Evolutionary conservation across 2,888 invertebrate species (phyloP).

Genomic region (Nemotelus pantherinus): DNA sequence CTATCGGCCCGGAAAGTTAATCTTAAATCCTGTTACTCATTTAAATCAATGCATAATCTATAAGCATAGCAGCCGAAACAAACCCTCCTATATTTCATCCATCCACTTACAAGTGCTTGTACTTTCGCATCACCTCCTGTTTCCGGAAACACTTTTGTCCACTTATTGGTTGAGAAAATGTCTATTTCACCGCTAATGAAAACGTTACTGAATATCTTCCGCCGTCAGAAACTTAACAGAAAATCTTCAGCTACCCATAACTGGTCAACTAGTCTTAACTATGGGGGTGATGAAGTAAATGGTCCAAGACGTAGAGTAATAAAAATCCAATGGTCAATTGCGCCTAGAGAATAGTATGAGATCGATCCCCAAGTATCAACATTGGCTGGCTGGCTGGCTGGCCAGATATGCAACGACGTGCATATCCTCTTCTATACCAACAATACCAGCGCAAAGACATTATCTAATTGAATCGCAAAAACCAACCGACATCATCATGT

Average conservation of each 20-base stretch:
- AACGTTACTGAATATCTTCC: too few relatives aligned
- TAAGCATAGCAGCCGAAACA: too few relatives aligned
- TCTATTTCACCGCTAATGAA: slow-evolving; percentile 1
- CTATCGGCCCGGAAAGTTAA: too few relatives aligned
- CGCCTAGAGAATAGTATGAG: background rate
- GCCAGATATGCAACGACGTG: too few relatives aligned
- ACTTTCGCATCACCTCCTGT: background rate
- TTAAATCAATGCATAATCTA: too few relatives aligned
- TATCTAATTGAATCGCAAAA: background rate
- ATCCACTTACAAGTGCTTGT: too few relatives aligned
- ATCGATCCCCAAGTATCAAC: background rate
- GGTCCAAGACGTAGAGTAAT: background rate
- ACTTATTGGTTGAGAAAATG: slow-evolving; percentile 13
- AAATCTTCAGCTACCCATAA: background rate
- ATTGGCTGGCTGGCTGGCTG: too few relatives aligned
- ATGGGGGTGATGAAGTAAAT: background rate
- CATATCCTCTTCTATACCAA: background rate
- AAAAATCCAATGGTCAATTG: slow-evolving; percentile 30
- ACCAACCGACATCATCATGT: slow-evolving; percentile 2
- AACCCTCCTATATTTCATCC: too few relatives aligned
- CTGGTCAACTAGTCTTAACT: background rate
- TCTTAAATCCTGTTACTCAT: too few relatives aligned
- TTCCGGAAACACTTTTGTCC: slow-evolving; percentile 10
- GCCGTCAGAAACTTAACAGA: background rate
- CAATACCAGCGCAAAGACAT: background rate